phyloP scores from a whole-genome alignment of 1,140 invertebrate species.

The Achatina immaculata region DNA sequence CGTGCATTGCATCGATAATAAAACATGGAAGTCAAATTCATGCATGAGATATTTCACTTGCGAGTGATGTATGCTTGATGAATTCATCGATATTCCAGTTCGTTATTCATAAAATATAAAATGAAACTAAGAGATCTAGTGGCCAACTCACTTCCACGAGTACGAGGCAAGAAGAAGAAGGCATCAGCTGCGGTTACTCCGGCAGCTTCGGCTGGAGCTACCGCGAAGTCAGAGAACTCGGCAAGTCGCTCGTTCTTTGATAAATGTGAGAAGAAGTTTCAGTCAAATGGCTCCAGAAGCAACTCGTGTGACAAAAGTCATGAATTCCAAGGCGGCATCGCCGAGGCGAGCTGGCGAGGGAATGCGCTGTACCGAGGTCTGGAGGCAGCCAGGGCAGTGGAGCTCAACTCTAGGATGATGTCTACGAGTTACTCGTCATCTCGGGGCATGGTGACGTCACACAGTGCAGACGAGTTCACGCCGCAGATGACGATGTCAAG shows the following conservation, averaged over 20 bases:
- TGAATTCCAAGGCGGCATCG: not conserved
- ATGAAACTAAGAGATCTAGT: conserved; percentile 55
- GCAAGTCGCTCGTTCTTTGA: not conserved
- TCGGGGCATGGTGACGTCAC: conserved; percentile 29
- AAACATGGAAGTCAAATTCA: too few relatives aligned
- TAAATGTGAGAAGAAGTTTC: not conserved
- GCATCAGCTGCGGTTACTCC: not conserved
- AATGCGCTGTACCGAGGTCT: conserved; percentile 29
- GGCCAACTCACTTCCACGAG: conserved; percentile 53
- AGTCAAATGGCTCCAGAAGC: not conserved
- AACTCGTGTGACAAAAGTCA: not conserved
- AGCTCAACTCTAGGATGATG: not conserved
- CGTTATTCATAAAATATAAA: too few relatives aligned
- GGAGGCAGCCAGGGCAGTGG: not conserved
- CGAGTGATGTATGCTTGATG: too few relatives aligned
- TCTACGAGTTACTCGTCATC: not conserved
- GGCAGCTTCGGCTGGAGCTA: conserved; percentile 24
- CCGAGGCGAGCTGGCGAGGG: conserved; percentile 23
- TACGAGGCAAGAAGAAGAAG: conserved; percentile 50
- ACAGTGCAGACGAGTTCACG: conserved; percentile 33
- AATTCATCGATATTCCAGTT: too few relatives aligned
- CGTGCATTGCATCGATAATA: too few relatives aligned
- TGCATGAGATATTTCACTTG: too few relatives aligned
- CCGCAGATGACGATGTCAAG: conserved; percentile 19
- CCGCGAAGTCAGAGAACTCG: not conserved